Percentiles rank a stretch among this genome's conserved stretches.
Conservation (phyloP, 2,113 vertebrate genomes). For the Lagopus muta region DNA sequence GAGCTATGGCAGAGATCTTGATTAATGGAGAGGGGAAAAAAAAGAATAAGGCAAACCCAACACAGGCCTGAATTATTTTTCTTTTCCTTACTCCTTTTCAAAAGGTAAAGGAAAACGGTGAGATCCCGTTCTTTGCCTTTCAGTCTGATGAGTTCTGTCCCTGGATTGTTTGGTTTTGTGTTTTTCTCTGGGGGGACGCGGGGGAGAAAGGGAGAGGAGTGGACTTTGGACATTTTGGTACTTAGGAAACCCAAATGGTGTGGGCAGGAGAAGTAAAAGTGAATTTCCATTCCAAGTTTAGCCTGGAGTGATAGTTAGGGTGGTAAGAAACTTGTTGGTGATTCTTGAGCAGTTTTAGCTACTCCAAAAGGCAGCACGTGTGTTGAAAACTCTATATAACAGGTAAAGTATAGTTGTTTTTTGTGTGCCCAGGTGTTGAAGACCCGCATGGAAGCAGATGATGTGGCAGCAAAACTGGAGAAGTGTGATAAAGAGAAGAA, state of each 20-base stretch:
- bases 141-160: background rate
- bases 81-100: background rate
- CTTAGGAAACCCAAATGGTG: background rate
- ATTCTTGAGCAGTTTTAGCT: background rate
- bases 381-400: background rate
- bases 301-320: background rate
- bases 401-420: background rate
- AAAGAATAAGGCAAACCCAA: too few species aligned
- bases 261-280: background rate
- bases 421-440: constrained; percentile 80
- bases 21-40: background rate
- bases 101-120: background rate
- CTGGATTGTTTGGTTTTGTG: too few species aligned
- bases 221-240: background rate
- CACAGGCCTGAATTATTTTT: background rate
- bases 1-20: background rate
- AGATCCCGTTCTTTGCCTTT: background rate
- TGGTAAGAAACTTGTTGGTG: background rate
- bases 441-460: constrained; percentile 84
- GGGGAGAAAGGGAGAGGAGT: too few species aligned
- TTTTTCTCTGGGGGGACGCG: too few species aligned
- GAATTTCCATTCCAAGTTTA: background rate
- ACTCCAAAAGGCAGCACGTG: background rate
- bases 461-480: constrained; percentile 82
- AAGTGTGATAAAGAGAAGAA: constrained; percentile 82